phyloP scores from a whole-genome alignment of 2,888 invertebrate species.

The Zonitis immaculata region DNA sequence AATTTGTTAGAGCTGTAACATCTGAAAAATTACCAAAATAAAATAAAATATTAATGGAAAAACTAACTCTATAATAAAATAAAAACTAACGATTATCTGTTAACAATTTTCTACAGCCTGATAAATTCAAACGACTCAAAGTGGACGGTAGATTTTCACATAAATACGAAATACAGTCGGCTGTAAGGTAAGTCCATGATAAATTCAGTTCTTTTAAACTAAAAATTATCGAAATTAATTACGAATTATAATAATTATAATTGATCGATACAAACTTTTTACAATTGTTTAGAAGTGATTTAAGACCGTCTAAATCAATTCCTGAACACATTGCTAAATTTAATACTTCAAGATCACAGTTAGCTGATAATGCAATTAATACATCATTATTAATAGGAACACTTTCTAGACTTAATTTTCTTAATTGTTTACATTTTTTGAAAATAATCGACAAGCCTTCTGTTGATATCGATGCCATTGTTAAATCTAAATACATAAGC shows the following conservation, averaged over 20 bases:
- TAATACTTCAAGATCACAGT: constrained; percentile 66
- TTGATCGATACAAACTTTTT: constrained; percentile 48
- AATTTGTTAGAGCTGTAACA: constrained; percentile 58
- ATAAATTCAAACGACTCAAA: constrained; percentile 71
- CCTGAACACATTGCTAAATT: constrained; percentile 82
- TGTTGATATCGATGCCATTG: constrained; percentile 66
- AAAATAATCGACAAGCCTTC: constrained; percentile 58
- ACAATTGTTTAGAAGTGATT: constrained; percentile 58
- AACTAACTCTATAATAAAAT: neutral
- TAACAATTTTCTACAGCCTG: constrained; percentile 74
- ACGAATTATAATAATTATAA: neutral
- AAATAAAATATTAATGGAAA: neutral
- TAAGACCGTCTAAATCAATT: constrained; percentile 60
- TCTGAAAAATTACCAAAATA: constrained; percentile 54
- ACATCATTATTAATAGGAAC: constrained; percentile 61
- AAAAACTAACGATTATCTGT: constrained; percentile 71
- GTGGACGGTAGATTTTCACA: constrained; percentile 59
- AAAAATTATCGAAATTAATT: constrained; percentile 40
- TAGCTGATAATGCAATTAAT: constrained; percentile 64
- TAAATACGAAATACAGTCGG: constrained; percentile 57
- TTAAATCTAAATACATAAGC: constrained; percentile 81
- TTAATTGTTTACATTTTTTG: constrained; percentile 62
- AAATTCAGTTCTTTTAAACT: constrained; percentile 70
- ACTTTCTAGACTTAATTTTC: constrained; percentile 82
- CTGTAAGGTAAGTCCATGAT: constrained; percentile 71